Base-by-base conservation (phyloP, 2,113 vertebrate species). In the Sapayoa aenigma region DNA sequence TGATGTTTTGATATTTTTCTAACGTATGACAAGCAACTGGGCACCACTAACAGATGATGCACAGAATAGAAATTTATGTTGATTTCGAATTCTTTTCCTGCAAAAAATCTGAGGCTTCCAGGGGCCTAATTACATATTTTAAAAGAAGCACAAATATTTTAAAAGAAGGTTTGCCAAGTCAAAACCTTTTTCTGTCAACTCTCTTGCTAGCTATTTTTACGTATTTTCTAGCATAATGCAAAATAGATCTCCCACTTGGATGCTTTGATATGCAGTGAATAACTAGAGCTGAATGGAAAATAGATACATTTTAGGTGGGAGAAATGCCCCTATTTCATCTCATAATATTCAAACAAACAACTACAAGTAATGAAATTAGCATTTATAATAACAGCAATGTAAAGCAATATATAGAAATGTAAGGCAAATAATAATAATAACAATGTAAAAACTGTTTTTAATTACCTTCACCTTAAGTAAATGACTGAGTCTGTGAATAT, bases 91-190 rank as follows among this genome's bases (percentile, higher is more conserved):
- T 60, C 44, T 83, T 35, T 77, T 93, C 12, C 52, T 90, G 27
- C 56, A 91, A 74, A 50, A 77, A 94, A 88, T 85, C 60, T 93
- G 46, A 63, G 82, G 31, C 41, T 94, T 95, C 68, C 63, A 84
- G 65, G 87, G 72, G 68, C 65, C 68, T 94, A 93, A 94, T 95
- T 91, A n/a, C 67, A 41, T 93, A 88, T 91, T 97, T 95, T 90
- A 93, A 87, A 88, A 71, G 76, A 93, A 42, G 87, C 47, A 55
- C 74, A n/a, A n/a, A 79, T 30, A 95, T 47, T 94, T 91, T n/a
- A n/a, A n/a, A n/a, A 93, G 86, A 94, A 63, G 22, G 14, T 63
- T 95, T 94, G 55, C 82, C 79, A 95, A 94, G 76, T 91, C 63
- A 88, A 95, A 95, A 95, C 52, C 82, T 92, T 93, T 93, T 93